Evolutionary conservation across 2,797 vertebrate species (phyloP), one percentile per base, ranked within the genome.

Genomic region (Mallotus villosus): DNA sequence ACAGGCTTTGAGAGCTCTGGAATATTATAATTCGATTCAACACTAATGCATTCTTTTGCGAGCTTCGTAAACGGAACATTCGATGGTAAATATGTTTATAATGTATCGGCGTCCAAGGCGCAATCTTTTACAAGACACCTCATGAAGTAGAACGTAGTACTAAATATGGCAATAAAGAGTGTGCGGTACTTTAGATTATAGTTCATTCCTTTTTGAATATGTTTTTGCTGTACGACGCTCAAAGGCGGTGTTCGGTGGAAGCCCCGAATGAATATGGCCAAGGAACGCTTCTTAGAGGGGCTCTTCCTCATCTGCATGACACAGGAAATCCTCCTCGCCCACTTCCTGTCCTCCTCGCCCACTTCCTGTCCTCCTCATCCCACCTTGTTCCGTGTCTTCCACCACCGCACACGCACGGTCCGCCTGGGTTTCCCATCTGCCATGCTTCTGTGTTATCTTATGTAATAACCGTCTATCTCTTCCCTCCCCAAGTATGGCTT

Each of bases 341-440:
- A 67, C 71, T 72, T 46, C 63, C 55, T 66, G 66, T 57, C 64
- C 58, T 25, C 80, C 72, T 63, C 59, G 73, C 64, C 70, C 73
- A 67, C 71, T 72, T 46, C 63, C 55, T 66, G 70, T 83, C 85
- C 82, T 78, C 70, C 6, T 74, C 78, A 74, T 80, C 37, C 61
- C 70, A 0, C 59, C 46, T 61, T 34, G 32, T 34, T 34, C 8
- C 57, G 24, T 34, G 32, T 6, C 32, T 8, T 8, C 32, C 32
- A 0, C 22, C 11, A 11, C 19, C 58, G 4, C 66, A 55, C 70
- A 62, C n/a, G n/a, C 63, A 24, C 25, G 71, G 78, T 77, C 74
- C 87, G 79, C 83, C 71, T 86, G 81, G 66, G 29, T 83, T 83
- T 69, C 80, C 80, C 73, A 81, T 82, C 51, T 67, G 46, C 67